Conservation (phyloP, 2,888 invertebrate genomes). For the Thymelicus acteon region DNA sequence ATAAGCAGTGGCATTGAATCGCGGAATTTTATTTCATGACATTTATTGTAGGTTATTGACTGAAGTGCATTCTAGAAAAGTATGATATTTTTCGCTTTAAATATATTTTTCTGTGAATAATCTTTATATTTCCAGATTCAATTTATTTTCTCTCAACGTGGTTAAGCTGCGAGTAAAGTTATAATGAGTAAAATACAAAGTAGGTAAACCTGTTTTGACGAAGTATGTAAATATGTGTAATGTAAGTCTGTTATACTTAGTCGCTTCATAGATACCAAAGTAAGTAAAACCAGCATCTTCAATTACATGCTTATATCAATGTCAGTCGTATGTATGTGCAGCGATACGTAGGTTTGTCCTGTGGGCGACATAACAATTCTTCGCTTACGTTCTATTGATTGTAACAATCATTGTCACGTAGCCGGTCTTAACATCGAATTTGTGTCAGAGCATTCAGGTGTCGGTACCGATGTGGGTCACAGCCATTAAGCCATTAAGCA, state of each 20-base stretch:
- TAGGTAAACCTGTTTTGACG: background rate
- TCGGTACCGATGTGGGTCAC: slow-evolving; percentile 16
- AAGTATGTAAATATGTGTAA: slow-evolving; percentile 3
- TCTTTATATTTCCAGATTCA: too few relatives aligned
- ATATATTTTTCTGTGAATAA: too few relatives aligned
- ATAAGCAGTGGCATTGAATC: too few relatives aligned
- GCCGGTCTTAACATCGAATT: slow-evolving; percentile 55
- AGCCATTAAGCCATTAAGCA: slow-evolving; percentile 28
- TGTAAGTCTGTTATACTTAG: slow-evolving; percentile 20
- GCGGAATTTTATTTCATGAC: too few relatives aligned
- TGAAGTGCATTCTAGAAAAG: too few relatives aligned
- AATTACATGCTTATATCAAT: slow-evolving; percentile 37
- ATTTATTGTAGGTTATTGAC: too few relatives aligned
- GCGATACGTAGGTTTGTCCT: slow-evolving; percentile 37
- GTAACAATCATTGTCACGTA: slow-evolving; percentile 59
- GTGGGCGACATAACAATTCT: slow-evolving; percentile 46
- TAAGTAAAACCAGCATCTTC: slow-evolving; percentile 35
- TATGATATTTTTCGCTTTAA: too few relatives aligned
- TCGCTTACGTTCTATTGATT: slow-evolving; percentile 42
- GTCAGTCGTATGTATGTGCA: slow-evolving; percentile 21
- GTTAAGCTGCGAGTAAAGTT: too few relatives aligned
- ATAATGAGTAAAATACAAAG: background rate
- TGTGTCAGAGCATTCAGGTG: slow-evolving; percentile 33
- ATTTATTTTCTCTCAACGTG: background rate
- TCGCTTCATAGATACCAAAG: slow-evolving; percentile 25